Conservation (phyloP, 2,888 invertebrate species). For the Spialia ferax region DNA sequence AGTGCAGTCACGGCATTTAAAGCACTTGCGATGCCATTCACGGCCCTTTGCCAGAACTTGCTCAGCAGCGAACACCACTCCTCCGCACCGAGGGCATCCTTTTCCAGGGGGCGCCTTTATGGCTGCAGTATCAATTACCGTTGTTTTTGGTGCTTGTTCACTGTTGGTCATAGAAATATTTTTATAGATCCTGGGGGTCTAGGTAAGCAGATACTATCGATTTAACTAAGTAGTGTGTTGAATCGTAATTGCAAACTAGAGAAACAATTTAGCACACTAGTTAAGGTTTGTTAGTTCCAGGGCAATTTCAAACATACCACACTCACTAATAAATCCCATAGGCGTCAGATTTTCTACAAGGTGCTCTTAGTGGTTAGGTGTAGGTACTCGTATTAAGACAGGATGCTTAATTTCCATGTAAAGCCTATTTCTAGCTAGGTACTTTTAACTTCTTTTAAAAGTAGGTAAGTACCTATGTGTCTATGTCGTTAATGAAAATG, state of each 20-base stretch:
- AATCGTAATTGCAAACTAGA: background rate
- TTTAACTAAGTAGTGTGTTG: background rate
- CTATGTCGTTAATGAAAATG: background rate
- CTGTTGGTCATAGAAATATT: slow-evolving; percentile 67
- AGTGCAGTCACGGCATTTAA: slow-evolving; percentile 96
- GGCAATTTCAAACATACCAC: background rate
- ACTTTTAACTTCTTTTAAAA: too few species aligned
- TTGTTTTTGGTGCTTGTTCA: slow-evolving; percentile 92
- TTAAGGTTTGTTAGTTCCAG: background rate
- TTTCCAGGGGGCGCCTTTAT: slow-evolving; percentile 94
- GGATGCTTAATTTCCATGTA: too few species aligned
- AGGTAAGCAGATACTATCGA: too few species aligned
- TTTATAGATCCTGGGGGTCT: too few species aligned
- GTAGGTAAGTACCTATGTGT: background rate
- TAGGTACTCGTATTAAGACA: background rate
- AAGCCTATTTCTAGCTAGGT: too few species aligned
- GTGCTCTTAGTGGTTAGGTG: too few species aligned
- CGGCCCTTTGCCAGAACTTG: slow-evolving; percentile 96
- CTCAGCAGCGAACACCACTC: slow-evolving; percentile 97
- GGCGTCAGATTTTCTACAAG: background rate
- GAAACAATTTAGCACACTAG: background rate
- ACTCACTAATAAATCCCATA: background rate
- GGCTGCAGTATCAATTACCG: slow-evolving; percentile 92
- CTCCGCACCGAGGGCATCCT: slow-evolving; percentile 96
- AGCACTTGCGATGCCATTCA: slow-evolving; percentile 97